A percentile compares a stretch with the other conserved stretches of the same genome.
phyloP scores from a whole-genome alignment of 2,797 vertebrate genomes.

The Carapus acus region DNA sequence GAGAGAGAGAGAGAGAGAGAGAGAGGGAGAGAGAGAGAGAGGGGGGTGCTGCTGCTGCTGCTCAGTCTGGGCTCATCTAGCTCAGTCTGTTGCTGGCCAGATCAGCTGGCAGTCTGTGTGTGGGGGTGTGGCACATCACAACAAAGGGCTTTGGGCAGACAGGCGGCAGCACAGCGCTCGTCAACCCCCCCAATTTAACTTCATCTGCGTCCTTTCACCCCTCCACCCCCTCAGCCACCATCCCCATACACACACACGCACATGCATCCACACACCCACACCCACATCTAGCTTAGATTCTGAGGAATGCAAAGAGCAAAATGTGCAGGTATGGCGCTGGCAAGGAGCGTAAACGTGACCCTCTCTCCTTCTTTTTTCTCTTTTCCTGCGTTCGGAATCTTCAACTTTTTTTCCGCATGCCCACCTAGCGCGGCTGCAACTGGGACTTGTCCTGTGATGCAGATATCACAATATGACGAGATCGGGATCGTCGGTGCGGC shows the following conservation, averaged over 20 bases:
- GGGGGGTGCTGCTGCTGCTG: slow-evolving; percentile 32
- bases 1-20: slow-evolving; percentile 33
- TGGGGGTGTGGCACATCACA: slow-evolving; percentile 82
- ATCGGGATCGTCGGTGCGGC: no score
- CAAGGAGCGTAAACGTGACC: slow-evolving; percentile 32
- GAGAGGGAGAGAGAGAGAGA: slow-evolving; percentile 7
- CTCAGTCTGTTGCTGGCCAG: slow-evolving; percentile 86
- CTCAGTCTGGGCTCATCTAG: slow-evolving; percentile 76
- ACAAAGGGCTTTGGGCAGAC: slow-evolving; percentile 78
- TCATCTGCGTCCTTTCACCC: slow-evolving; percentile 31
- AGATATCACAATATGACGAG: background rate
- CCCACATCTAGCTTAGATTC: slow-evolving; percentile 18
- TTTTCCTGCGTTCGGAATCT: slow-evolving; percentile 12
- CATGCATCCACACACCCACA: background rate
- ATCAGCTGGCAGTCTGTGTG: slow-evolving; percentile 80
- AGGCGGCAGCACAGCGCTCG: slow-evolving; percentile 64
- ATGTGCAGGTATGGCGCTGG: slow-evolving; percentile 35
- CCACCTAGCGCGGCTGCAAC: background rate
- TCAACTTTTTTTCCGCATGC: slow-evolving; percentile 53
- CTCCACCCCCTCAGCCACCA: no score
- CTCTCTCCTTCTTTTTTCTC: background rate
- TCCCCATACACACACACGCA: no score
- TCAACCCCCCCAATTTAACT: slow-evolving; percentile 61
- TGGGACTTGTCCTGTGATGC: slow-evolving; percentile 1
- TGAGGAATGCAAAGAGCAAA: slow-evolving; percentile 52